These are phyloP conservation scores for Archocentrus centrarchus DNA, from an alignment of 2,113 vertebrate genomes.

Conservation along the genomic window DNA sequence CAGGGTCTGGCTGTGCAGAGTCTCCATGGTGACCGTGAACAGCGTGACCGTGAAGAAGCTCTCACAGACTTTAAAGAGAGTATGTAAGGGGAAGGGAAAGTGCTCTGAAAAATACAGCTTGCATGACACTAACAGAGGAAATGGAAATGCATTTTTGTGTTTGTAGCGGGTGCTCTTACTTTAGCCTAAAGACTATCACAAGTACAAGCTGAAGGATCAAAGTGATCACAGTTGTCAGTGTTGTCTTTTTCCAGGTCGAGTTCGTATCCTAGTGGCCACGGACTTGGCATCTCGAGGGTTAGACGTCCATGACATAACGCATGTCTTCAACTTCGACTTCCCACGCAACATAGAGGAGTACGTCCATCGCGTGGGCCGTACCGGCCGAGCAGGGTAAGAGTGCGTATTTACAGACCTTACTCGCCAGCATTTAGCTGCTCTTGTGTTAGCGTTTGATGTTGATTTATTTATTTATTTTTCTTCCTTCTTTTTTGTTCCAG, in stretches of 20 bases:
- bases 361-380: conserved; percentile 94
- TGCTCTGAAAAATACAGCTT: background rate
- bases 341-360: conserved; percentile 98
- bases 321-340: conserved; percentile 96
- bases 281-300: conserved; percentile 95
- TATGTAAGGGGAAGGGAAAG: conserved; percentile 38
- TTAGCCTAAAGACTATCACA: too few relatives aligned
- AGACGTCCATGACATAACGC: conserved; percentile 92
- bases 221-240: background rate
- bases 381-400: conserved; percentile 92
- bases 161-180: background rate
- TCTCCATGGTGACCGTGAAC: conserved; percentile 92
- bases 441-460: background rate
- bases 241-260: conserved; percentile 81
- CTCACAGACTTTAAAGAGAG: conserved; percentile 92
- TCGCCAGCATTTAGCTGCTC: background rate
- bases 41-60: conserved; percentile 92
- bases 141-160: background rate
- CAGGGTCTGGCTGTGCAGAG: conserved; percentile 90
- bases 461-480: background rate
- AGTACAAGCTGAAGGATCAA: fast-evolving
- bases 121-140: background rate
- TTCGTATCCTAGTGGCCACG: conserved; percentile 93
- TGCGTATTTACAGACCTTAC: background rate
- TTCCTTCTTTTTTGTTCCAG: conserved; percentile 65